phyloP scores from a whole-genome alignment of 2,888 invertebrate species.

The Automeris io region DNA sequence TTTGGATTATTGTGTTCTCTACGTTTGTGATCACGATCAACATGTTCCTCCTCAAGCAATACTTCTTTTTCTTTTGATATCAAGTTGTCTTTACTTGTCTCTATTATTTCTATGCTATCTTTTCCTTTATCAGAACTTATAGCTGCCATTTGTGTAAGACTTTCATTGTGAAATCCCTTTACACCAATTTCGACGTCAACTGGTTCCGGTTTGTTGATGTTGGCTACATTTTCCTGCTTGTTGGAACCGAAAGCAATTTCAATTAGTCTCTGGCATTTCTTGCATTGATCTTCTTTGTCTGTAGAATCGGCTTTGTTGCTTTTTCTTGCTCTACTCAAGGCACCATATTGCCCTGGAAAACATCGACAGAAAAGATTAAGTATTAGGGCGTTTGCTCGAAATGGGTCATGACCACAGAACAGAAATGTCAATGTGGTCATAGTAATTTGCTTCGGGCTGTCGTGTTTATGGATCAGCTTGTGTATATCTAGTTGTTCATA shows the following conservation, averaged over 20 bases:
- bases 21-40: neutral
- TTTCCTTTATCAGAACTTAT: neutral
- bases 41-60: too few relatives aligned
- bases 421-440: neutral
- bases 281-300: slow-evolving; percentile 14
- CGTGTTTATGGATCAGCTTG: too few relatives aligned
- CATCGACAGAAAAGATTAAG: neutral
- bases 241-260: slow-evolving; percentile 21
- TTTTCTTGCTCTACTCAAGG: slow-evolving; percentile 18
- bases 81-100: neutral
- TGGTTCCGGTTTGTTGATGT: slow-evolving; percentile 3
- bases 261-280: slow-evolving; percentile 22
- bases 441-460: too few relatives aligned
- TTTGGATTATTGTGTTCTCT: neutral
- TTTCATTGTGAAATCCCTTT: neutral
- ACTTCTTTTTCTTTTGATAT: neutral
- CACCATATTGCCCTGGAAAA: slow-evolving; percentile 31
- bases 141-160: neutral
- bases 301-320: slow-evolving; percentile 20
- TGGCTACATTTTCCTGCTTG: slow-evolving; percentile 8
- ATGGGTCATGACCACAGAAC: too few relatives aligned
- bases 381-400: too few relatives aligned
- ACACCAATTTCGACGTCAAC: neutral
- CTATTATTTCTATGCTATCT: neutral
- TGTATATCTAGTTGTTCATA: too few relatives aligned